phyloP scores from a whole-genome alignment of 2,888 invertebrate species.

The Drosophila aldrichi region DNA sequence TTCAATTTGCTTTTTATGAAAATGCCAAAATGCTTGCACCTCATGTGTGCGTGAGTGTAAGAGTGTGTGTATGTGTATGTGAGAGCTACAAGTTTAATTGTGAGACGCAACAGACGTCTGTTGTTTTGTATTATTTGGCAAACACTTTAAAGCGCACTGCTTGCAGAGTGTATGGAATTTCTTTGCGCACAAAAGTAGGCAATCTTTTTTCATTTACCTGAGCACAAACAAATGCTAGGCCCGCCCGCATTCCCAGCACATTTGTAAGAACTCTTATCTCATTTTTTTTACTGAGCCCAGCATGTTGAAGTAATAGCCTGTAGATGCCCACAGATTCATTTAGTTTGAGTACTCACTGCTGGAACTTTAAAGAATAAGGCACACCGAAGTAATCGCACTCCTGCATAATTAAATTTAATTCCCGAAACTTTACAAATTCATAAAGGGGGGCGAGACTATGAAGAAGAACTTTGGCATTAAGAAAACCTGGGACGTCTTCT shows the following conservation, averaged over 20 bases:
- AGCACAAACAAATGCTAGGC: background rate
- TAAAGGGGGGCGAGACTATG: conserved; percentile 6
- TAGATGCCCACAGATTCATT: background rate
- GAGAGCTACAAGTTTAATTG: conserved; percentile 45
- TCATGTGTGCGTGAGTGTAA: background rate
- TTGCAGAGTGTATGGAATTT: background rate
- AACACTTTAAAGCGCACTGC: conserved; percentile 21
- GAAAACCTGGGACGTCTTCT: conserved; percentile 7
- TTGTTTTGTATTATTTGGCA: conserved; percentile 25
- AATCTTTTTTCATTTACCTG: conserved; percentile 23
- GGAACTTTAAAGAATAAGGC: conserved; percentile 8
- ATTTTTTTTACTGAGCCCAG: background rate
- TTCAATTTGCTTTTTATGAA: conserved; percentile 27
- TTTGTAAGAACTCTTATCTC: background rate
- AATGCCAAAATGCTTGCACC: conserved; percentile 37
- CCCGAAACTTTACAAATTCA: conserved; percentile 32
- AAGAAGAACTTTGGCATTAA: conserved; percentile 24
- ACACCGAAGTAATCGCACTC: conserved; percentile 10
- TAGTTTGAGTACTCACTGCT: background rate
- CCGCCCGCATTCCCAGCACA: conserved; percentile 2
- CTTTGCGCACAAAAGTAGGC: conserved; percentile 49
- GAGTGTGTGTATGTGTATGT: conserved; percentile 8
- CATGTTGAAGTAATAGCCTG: conserved; percentile 1
- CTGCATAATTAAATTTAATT: conserved; percentile 39
- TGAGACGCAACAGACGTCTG: conserved; percentile 20